These are phyloP conservation scores for Sebastes nivosus DNA, from an alignment of 2,797 vertebrate species.

Conservation along the genomic window DNA sequence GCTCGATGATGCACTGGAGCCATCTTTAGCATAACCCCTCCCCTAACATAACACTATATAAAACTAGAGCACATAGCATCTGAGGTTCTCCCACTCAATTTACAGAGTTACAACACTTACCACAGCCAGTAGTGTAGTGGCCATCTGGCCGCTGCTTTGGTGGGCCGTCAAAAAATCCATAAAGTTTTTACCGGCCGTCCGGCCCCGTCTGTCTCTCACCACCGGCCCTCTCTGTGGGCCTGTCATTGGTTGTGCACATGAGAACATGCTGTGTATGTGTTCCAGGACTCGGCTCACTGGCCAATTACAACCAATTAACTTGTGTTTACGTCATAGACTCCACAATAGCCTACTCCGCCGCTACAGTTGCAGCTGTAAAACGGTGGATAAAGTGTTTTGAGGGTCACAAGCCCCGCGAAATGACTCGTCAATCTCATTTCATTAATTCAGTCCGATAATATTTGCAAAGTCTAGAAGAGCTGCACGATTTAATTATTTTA, in stretches of 20 bases:
- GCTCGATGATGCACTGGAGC: not conserved
- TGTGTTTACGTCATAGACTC: too few relatives aligned
- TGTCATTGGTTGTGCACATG: not conserved
- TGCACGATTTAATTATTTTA: not conserved
- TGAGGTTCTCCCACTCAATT: not conserved
- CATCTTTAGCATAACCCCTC: not conserved
- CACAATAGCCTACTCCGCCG: not conserved
- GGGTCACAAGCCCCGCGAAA: accelerated
- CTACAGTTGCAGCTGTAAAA: not conserved
- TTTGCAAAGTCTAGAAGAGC: not conserved
- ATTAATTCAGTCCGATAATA: not conserved
- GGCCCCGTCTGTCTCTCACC: not conserved
- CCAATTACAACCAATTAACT: too few relatives aligned
- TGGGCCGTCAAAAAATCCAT: not conserved
- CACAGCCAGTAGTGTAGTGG: not conserved
- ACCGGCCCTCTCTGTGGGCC: not conserved
- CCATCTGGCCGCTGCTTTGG: not conserved
- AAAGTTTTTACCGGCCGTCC: not conserved
- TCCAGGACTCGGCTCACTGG: too few relatives aligned
- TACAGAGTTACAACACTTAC: not conserved
- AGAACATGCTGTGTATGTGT: not conserved
- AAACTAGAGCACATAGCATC: not conserved
- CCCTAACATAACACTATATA: not conserved
- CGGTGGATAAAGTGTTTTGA: not conserved
- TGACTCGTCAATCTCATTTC: not conserved